Evolutionary conservation across 2,888 invertebrate species (phyloP).

Genomic region (Agrochola macilenta): DNA sequence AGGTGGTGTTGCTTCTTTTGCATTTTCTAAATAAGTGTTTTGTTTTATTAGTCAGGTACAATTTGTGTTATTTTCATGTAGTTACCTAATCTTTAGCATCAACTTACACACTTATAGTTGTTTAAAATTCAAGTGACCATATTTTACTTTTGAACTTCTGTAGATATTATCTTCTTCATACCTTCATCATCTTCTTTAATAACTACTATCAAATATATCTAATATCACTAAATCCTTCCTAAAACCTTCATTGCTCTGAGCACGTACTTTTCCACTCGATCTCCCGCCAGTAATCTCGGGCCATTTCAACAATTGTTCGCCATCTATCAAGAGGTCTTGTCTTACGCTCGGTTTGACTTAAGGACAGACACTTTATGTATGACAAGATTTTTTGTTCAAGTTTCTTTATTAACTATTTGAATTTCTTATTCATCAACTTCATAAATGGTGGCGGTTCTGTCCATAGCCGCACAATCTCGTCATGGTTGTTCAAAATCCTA

Average conservation of each 20-base stretch:
- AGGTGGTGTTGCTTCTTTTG: background rate
- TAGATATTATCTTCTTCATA: background rate
- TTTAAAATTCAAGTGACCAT: background rate
- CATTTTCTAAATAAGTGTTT: background rate
- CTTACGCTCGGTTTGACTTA: background rate
- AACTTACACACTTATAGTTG: no score
- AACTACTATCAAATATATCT: background rate
- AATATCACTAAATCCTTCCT: background rate
- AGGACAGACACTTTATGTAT: background rate
- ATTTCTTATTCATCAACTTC: background rate
- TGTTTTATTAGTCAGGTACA: background rate
- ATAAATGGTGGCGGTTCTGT: no score
- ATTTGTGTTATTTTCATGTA: background rate
- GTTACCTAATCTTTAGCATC: no score
- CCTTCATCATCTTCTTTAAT: background rate
- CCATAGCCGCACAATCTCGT: background rate
- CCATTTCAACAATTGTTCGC: constrained; percentile 1
- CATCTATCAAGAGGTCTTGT: background rate
- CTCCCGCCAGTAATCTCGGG: background rate
- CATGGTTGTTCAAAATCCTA: background rate
- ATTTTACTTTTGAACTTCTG: background rate
- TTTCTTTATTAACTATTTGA: no score
- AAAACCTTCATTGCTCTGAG: no score
- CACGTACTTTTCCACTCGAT: constrained; percentile 14
- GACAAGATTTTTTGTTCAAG: background rate